Base-by-base conservation (phyloP, 2,113 vertebrate genomes). In the Cyanoderma ruficeps region DNA sequence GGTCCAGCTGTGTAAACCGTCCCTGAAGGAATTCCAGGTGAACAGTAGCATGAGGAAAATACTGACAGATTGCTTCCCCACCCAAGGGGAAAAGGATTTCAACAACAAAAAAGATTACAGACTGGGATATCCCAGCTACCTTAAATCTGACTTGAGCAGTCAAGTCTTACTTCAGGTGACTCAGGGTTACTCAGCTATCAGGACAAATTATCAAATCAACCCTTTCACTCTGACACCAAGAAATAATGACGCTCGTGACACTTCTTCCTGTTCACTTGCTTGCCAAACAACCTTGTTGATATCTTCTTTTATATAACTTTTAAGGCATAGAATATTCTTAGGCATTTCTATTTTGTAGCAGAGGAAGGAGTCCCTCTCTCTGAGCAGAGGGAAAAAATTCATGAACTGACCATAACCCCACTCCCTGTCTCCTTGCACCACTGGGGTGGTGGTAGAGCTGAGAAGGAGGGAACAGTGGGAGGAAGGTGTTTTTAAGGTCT, bases 221-320 rank as follows among this genome's bases (percentile, higher is more conserved):
- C 89, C 93, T 97, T 94, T 95, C 94, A 92, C 95, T 94, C 72
- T 82, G 89, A 94, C 95, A 97, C 74, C 30, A 64, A 93, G 83
- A 94, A 91, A 94, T 87, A 79, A 94, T 75, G 59, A 83, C 31
- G 39, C 89, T 84, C 77, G 10, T 78, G 89, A 95, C 87, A 91
- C 49, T 60, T 82, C 91, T 82, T 94, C 91, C 86, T 78, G 25
- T 63, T 87, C 87, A 19, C 77, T 49, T 52, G 52, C 69, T 92
- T 96, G 87, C 76, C 91, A 92, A 87, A 74, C 61, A 90, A 72
- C 71, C 70, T 57, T 59, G 68, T 44, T 96, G 76, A 37, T 68
- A 63, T 11, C 39, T 47, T 88, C 72, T 77, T 82, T 83, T 70
- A 56, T 33, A 41, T 76, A 75, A 89, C 10, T 72, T 85, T 76